phyloP scores from a whole-genome alignment of 2,888 invertebrate species.

The Peribatodes rhomboidaria region DNA sequence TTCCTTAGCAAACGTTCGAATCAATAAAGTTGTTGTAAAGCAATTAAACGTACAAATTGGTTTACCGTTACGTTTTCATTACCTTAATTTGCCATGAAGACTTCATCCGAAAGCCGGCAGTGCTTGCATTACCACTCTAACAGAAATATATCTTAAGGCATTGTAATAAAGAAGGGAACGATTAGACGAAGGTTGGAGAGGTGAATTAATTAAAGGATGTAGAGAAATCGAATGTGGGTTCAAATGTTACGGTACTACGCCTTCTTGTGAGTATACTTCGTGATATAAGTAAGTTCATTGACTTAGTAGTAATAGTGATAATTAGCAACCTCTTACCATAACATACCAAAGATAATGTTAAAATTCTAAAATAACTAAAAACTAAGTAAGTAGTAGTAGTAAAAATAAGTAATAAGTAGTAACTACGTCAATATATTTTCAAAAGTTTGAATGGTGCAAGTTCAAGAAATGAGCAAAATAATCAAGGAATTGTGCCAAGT shows the following conservation, averaged over 20 bases:
- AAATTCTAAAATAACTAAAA: no score
- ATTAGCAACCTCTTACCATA: neutral
- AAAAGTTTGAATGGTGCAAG: no score
- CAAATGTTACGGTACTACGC: slow-evolving; percentile 24
- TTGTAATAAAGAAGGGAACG: slow-evolving; percentile 7
- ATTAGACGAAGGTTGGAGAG: slow-evolving; percentile 20
- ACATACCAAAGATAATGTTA: neutral
- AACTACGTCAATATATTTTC: no score
- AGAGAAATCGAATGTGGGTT: slow-evolving; percentile 29
- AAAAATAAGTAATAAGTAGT: no score
- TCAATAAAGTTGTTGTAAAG: slow-evolving; percentile 51
- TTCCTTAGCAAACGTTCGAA: slow-evolving; percentile 15
- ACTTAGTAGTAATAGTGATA: neutral
- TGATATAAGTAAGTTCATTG: slow-evolving; percentile 9
- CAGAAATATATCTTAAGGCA: slow-evolving; percentile 11
- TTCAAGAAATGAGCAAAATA: no score
- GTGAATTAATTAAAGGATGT: slow-evolving; percentile 23
- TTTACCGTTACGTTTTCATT: slow-evolving; percentile 57
- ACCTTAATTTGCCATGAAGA: slow-evolving; percentile 50
- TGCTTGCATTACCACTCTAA: neutral
- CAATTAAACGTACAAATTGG: slow-evolving; percentile 55
- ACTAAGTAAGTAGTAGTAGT: no score
- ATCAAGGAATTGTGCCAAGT: no score
- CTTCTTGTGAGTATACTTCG: neutral
- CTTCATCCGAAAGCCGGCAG: slow-evolving; percentile 43